A percentile compares a stretch with the other conserved stretches of the same genome.
Evolutionary conservation across 2,888 invertebrate genomes (phyloP).

Genomic region (Gerosis bhagava): DNA sequence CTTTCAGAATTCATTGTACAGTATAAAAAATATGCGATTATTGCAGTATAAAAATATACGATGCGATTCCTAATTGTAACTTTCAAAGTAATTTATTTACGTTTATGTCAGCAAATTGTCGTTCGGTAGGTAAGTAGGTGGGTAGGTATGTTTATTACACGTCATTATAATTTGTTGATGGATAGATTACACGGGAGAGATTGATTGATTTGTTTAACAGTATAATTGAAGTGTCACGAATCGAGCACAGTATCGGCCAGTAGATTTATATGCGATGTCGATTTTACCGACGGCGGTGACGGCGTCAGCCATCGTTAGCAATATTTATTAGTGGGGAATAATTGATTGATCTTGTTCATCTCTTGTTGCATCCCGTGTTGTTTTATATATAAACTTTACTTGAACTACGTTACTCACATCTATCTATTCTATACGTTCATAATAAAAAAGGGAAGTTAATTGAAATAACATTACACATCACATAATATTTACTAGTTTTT

Average conservation of each 20-base stretch:
- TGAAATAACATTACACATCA: too few relatives aligned
- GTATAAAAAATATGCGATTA: too few relatives aligned
- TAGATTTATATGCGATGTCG: constrained; percentile 55
- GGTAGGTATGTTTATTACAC: constrained; percentile 6
- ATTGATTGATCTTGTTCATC: constrained; percentile 26
- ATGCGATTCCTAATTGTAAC: too few relatives aligned
- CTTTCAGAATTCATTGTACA: too few relatives aligned
- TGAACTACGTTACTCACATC: too few relatives aligned
- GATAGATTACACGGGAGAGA: constrained; percentile 37
- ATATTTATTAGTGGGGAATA: constrained; percentile 26
- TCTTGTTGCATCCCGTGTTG: background rate
- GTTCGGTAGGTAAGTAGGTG: too few relatives aligned
- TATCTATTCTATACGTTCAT: too few relatives aligned
- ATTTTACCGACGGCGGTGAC: constrained; percentile 47
- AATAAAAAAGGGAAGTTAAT: too few relatives aligned
- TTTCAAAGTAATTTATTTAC: constrained; percentile 6
- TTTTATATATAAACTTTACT: too few relatives aligned
- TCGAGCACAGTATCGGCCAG: constrained; percentile 44
- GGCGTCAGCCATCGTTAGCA: constrained; percentile 47
- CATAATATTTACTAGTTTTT: too few relatives aligned
- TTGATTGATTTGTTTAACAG: constrained; percentile 65
- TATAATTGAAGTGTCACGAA: constrained; percentile 69
- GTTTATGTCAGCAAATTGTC: background rate
- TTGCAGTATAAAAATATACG: too few relatives aligned
- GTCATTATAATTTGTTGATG: constrained; percentile 24